These are phyloP conservation scores for Pseudomyrmex gracilis DNA, from an alignment of 1,140 invertebrate species.

Conservation along the genomic window DNA sequence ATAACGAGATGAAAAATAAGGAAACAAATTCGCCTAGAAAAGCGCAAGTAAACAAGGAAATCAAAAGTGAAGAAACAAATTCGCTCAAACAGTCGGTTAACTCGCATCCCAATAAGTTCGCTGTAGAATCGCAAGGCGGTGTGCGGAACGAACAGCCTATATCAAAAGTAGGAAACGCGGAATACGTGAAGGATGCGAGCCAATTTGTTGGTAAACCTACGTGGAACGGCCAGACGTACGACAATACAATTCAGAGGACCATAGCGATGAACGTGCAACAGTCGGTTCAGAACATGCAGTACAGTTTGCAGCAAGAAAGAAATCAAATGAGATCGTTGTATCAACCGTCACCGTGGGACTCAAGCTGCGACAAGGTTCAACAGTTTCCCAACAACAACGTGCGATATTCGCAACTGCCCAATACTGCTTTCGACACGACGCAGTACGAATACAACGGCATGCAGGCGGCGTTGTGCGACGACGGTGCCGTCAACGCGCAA, in stretches of 20 bases:
- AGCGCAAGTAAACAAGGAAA: neutral
- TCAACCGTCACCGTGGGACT: neutral
- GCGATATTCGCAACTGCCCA: neutral
- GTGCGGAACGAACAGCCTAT: neutral
- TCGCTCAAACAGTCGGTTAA: neutral
- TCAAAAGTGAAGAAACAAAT: neutral
- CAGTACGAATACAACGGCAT: neutral
- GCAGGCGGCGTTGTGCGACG: slow-evolving; percentile 26
- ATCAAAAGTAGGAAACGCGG: neutral
- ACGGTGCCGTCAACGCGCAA: neutral
- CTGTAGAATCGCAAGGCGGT: neutral
- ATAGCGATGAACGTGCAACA: neutral
- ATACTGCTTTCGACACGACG: neutral
- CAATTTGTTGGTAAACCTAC: neutral
- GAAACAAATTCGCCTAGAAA: neutral
- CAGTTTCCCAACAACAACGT: neutral
- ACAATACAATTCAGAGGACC: neutral
- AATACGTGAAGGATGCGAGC: neutral
- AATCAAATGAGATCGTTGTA: neutral
- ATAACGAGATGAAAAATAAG: neutral
- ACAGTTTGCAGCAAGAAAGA: neutral
- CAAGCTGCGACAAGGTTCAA: neutral
- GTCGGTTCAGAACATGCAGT: slow-evolving; percentile 13
- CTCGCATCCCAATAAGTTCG: neutral
- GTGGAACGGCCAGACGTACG: neutral